Evolutionary conservation across 1,140 invertebrate species (phyloP).

Genomic region (Atta texana): DNA sequence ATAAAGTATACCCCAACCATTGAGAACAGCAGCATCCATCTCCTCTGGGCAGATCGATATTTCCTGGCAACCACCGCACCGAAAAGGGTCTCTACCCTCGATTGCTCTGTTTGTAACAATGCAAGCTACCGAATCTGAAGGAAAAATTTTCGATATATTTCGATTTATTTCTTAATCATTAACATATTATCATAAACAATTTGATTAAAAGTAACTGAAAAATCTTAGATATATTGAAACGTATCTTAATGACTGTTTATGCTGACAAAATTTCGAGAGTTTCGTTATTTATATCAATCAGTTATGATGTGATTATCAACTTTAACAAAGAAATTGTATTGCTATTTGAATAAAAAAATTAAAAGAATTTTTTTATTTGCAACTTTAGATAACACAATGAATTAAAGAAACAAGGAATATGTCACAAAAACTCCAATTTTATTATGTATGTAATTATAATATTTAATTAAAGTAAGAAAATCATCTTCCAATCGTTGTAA

Average conservation of each 20-base stretch:
- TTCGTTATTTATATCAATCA: background rate
- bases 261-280: background rate
- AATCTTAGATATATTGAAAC: background rate
- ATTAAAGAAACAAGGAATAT: background rate
- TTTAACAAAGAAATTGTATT: background rate
- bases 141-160: background rate
- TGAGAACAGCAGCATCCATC: slow-evolving; percentile 76
- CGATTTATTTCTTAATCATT: background rate
- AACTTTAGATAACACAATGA: background rate
- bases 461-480: background rate
- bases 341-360: background rate
- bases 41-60: slow-evolving; percentile 80
- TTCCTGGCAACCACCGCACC: slow-evolving; percentile 81
- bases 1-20: slow-evolving; percentile 75
- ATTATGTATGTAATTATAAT: slow-evolving; percentile 2
- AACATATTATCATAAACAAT: background rate
- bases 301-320: background rate
- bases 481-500: background rate
- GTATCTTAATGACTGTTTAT: background rate
- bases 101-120: slow-evolving; percentile 80
- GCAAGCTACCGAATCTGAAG: slow-evolving; percentile 65
- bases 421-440: background rate
- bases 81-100: slow-evolving; percentile 76
- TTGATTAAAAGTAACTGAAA: slow-evolving; percentile 8
- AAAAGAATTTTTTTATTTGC: background rate